Conservation (phyloP, 2,888 invertebrate species). For the Antheraea assamensis region DNA sequence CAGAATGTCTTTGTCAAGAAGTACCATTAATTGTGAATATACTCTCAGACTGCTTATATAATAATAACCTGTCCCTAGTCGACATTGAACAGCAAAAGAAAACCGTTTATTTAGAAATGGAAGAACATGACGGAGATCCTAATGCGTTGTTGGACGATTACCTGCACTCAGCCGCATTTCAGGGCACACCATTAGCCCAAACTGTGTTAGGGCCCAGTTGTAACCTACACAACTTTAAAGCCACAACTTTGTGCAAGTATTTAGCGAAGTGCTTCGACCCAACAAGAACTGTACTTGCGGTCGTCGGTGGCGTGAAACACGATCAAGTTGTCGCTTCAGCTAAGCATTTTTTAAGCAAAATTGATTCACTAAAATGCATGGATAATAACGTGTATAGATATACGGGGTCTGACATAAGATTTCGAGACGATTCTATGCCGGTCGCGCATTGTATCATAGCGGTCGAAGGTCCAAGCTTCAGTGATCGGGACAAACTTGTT, state of each 20-base stretch:
- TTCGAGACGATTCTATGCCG: constrained; percentile 94
- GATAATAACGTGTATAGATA: constrained; percentile 84
- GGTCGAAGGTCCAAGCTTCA: constrained; percentile 95
- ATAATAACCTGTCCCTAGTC: constrained; percentile 78
- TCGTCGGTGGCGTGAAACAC: constrained; percentile 95
- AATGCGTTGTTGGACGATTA: constrained; percentile 63
- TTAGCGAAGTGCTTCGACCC: constrained; percentile 93
- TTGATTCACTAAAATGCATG: constrained; percentile 82
- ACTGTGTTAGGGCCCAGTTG: constrained; percentile 84
- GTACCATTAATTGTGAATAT: constrained; percentile 94
- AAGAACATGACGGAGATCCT: constrained; percentile 54
- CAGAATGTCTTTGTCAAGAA: constrained; percentile 94
- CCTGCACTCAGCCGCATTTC: constrained; percentile 69
- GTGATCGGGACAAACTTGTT: constrained; percentile 93
- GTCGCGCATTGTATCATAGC: constrained; percentile 95
- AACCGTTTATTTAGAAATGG: constrained; percentile 60
- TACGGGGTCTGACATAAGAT: constrained; percentile 93
- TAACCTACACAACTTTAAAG: constrained; percentile 84
- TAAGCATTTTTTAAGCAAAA: constrained; percentile 85
- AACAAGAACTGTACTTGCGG: constrained; percentile 94
- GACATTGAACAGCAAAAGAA: constrained; percentile 63
- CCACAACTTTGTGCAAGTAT: constrained; percentile 88
- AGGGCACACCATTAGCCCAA: constrained; percentile 67
- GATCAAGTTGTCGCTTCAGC: constrained; percentile 90
- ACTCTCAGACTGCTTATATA: constrained; percentile 95